A percentile compares a stretch with the other conserved stretches of the same genome.
Evolutionary conservation across 2,113 vertebrate species (phyloP).

Genomic region (Plectropomus leopardus): DNA sequence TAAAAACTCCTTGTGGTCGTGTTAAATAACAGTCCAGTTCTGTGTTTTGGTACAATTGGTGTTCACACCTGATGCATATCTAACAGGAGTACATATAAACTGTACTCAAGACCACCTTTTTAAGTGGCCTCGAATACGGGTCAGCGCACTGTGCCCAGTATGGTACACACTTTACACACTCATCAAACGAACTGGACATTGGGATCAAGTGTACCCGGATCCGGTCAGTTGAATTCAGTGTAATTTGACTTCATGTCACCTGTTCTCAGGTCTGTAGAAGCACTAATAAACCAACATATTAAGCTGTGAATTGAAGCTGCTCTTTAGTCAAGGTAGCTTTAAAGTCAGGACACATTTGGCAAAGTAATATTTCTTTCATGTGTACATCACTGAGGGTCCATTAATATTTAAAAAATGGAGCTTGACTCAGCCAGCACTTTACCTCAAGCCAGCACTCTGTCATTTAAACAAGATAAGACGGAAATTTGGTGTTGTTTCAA

Average conservation of each 20-base stretch:
- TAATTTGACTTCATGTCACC: neutral
- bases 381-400: conserved; percentile 3
- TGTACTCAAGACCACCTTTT: no score
- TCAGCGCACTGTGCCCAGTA: no score
- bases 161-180: no score
- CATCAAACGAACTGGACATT: no score
- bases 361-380: conserved; percentile 10
- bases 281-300: neutral
- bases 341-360: conserved; percentile 12
- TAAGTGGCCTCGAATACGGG: no score
- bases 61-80: no score
- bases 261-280: neutral
- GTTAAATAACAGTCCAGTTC: no score
- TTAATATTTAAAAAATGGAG: conserved; percentile 29
- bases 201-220: no score
- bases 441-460: conserved; percentile 31
- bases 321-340: conserved; percentile 5
- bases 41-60: no score
- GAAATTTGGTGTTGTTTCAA: conserved; percentile 48
- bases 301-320: neutral
- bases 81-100: no score
- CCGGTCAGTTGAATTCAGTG: neutral
- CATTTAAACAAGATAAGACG: conserved; percentile 44
- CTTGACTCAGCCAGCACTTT: conserved; percentile 21
- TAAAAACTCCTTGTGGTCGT: no score